Evolutionary conservation across 2,797 vertebrate species (phyloP), one percentile per base, ranked within the genome.

Genomic region (Atherinosoma microstoma): DNA sequence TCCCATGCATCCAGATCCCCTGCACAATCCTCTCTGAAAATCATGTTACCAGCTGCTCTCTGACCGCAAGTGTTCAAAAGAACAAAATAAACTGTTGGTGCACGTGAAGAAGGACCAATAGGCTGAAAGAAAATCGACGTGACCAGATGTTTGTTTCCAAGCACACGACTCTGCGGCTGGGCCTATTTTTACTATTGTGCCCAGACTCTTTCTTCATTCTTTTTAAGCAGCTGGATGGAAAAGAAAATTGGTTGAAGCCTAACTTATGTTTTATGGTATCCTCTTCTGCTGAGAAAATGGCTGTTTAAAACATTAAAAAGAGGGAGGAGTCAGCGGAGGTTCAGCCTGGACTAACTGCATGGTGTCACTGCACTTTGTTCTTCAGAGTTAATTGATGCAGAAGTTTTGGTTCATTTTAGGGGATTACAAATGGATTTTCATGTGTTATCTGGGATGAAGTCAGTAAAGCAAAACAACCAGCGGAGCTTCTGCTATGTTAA

Each of bases 181-280:
- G 72, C 86, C 90, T 95, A 94, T 95, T 95, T 95, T 95, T 94
- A 95, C 92, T 89, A 91, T 90, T 92, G 89, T 91, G 89, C 91
- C 91, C 90, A 93, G 90, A 93, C 84, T 93, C 89, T 94, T 90
- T 93, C 87, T 93, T 89, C 86, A 83, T 92, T 93, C 87, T 91
- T 92, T 93, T 93, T 88, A 91, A 90, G 91, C 89, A 91, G 88
- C 87, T 91, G 89, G 87, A 92, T 88, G 90, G 90, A 94, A 93
- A 92, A 93, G 91, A 93, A 93, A 93, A 93, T 94, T 93, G 93
- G 87, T 91, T 60, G 70, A 93, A 91, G 64, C 82, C 91, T 83
- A 93, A 93, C 85, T 94, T 89, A 93, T 93, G 90, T 93, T 94
- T 94, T 93, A 94, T 93, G 91, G 91, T 90, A 91, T 94, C 91